phyloP scores from a whole-genome alignment of 1,140 invertebrate species.

The Dufourea novaeangliae region DNA sequence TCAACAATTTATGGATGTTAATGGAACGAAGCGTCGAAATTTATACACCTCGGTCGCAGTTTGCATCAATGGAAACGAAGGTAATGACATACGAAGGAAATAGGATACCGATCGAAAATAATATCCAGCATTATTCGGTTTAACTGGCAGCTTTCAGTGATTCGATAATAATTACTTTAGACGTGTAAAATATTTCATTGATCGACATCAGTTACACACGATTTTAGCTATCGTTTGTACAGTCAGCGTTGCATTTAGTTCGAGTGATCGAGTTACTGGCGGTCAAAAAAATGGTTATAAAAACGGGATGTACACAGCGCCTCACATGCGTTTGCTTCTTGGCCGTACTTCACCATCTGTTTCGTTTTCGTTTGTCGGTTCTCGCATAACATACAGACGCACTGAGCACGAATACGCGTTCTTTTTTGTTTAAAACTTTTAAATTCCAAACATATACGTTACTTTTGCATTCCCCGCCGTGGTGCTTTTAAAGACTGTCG shows the following conservation, averaged over 20 bases:
- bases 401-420: background rate
- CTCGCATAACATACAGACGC: no score
- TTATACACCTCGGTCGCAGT: no score
- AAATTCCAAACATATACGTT: no score
- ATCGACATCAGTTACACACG: no score
- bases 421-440: background rate
- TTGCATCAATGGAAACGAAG: no score
- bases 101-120: background rate
- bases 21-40: no score
- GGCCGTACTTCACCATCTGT: background rate
- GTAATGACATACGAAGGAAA: no score
- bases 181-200: no score
- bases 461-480: background rate
- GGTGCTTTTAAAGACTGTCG: background rate
- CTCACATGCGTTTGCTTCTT: background rate
- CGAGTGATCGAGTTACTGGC: background rate
- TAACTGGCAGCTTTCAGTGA: background rate
- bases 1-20: constrained; percentile 5
- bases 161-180: no score
- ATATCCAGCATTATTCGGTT: background rate
- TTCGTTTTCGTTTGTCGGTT: background rate
- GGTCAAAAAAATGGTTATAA: background rate
- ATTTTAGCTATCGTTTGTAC: background rate
- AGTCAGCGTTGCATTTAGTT: background rate
- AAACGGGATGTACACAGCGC: constrained; percentile 1